phyloP scores from a whole-genome alignment of 2,888 invertebrate species.

The Dynastes tityus region DNA sequence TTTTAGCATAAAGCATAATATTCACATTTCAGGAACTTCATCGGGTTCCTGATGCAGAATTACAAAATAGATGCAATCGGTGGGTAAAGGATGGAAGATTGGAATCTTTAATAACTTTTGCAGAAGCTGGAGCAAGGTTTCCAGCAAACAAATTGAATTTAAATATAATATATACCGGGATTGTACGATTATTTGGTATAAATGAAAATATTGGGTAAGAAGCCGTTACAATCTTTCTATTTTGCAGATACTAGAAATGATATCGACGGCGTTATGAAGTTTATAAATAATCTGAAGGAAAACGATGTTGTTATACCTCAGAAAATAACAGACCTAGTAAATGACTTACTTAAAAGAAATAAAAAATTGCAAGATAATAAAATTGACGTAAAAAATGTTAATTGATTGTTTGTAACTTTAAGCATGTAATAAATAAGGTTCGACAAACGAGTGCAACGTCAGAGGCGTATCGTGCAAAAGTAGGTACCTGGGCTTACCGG shows the following conservation, averaged over 20 bases:
- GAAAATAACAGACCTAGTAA: neutral
- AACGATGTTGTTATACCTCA: conserved; percentile 22
- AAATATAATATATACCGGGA: conserved; percentile 70
- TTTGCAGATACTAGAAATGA: conserved; percentile 73
- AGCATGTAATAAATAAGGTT: neutral
- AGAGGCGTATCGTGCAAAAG: too few relatives aligned
- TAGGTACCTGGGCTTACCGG: too few relatives aligned
- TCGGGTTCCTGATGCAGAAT: conserved; percentile 64
- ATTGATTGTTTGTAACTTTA: neutral
- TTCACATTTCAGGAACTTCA: conserved; percentile 67
- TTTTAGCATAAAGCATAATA: conserved; percentile 52
- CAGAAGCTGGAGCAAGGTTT: conserved; percentile 58
- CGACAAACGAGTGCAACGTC: too few relatives aligned
- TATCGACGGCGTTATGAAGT: conserved; percentile 68
- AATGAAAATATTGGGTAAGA: conserved; percentile 51
- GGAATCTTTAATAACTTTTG: conserved; percentile 61
- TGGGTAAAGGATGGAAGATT: conserved; percentile 64
- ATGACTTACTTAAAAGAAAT: conserved; percentile 53
- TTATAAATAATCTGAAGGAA: conserved; percentile 73
- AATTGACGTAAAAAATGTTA: too few relatives aligned
- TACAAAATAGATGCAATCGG: conserved; percentile 62
- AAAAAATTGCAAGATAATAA: neutral
- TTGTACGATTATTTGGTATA: conserved; percentile 73
- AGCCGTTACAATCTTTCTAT: conserved; percentile 35
- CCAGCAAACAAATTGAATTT: conserved; percentile 64